Evolutionary conservation across 2,113 vertebrate species (phyloP).

Genomic region (Takifugu flavidus): DNA sequence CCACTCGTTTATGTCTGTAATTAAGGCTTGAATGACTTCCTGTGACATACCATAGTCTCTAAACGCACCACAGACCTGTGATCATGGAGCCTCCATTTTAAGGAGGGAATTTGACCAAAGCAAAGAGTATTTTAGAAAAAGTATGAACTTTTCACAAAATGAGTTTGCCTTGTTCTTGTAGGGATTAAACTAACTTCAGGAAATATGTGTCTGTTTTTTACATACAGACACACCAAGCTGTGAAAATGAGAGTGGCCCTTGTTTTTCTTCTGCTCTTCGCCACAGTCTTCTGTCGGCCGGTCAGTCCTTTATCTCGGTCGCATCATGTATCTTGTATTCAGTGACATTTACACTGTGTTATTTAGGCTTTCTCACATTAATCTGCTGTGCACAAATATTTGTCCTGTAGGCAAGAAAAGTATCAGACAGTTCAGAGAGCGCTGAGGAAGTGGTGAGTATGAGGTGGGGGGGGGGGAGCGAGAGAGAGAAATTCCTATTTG

Average conservation of each 20-base stretch:
- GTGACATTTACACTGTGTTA: too few relatives aligned
- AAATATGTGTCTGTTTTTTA: not conserved
- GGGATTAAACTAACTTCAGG: not conserved
- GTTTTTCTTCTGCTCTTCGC: conserved; percentile 74
- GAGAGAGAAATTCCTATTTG: not conserved
- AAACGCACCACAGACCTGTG: conserved; percentile 24
- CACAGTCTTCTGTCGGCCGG: conserved; percentile 71
- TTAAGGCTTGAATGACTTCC: conserved; percentile 47
- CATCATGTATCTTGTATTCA: not conserved
- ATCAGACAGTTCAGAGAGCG: conserved; percentile 72
- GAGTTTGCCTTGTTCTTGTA: conserved; percentile 20
- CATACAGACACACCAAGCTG: conserved; percentile 44
- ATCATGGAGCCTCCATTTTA: conserved; percentile 25
- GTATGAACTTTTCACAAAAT: not conserved
- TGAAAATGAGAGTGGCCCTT: conserved; percentile 72
- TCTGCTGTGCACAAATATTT: not conserved
- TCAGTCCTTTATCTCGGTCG: conserved; percentile 42
- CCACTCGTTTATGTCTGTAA: conserved; percentile 33
- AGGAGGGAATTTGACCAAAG: conserved; percentile 11
- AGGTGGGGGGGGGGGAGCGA: not conserved
- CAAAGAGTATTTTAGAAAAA: too few relatives aligned
- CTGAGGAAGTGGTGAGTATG: conserved; percentile 68
- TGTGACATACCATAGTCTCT: conserved; percentile 16
- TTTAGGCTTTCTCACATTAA: too few relatives aligned
- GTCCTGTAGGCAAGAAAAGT: conserved; percentile 56